phyloP scores from a whole-genome alignment of 1,140 invertebrate species.

The Trichomalopsis sarcophagae region DNA sequence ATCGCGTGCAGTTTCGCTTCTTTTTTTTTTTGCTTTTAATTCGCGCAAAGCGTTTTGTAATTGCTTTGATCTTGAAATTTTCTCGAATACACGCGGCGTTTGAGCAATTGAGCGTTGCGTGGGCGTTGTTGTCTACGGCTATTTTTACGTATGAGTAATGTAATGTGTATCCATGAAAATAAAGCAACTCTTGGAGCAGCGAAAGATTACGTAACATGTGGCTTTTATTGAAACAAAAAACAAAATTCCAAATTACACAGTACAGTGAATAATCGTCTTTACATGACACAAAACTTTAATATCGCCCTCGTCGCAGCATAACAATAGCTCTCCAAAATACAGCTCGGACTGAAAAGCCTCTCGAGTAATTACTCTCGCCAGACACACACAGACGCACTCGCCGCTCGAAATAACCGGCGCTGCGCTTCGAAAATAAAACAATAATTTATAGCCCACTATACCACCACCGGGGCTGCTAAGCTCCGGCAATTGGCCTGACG shows the following conservation, averaged over 20 bases:
- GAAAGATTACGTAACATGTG: neutral
- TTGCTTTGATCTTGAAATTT: conserved; percentile 24
- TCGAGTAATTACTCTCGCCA: no score
- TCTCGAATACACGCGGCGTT: neutral
- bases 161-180: neutral
- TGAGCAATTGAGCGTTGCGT: neutral
- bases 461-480: no score
- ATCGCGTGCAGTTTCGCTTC: neutral
- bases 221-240: conserved; percentile 27
- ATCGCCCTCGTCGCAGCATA: no score
- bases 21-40: neutral
- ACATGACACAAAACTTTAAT: neutral
- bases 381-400: no score
- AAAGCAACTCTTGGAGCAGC: conserved; percentile 2
- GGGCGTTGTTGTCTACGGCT: neutral
- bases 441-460: neutral
- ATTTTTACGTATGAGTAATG: neutral
- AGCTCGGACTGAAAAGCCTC: no score
- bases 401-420: neutral
- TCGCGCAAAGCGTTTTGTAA: neutral
- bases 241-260: conserved; percentile 25
- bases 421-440: neutral
- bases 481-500: neutral
- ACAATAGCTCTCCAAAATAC: neutral
- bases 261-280: neutral